Base-by-base conservation (phyloP, 1,140 invertebrate species). In the Cotesia vestalis region DNA sequence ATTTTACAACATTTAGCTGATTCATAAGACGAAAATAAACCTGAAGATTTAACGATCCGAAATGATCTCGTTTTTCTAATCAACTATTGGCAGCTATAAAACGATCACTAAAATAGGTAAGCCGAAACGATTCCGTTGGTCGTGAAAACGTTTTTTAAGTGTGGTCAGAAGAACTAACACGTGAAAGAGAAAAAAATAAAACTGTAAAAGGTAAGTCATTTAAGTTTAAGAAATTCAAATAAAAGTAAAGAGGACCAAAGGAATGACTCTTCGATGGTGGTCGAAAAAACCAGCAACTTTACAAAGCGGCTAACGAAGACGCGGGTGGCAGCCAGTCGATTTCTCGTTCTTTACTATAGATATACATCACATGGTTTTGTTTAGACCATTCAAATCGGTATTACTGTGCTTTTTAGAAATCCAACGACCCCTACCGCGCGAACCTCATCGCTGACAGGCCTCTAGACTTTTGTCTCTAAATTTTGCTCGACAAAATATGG, bases 311-410 rank as follows among this genome's bases (percentile, higher is more conserved):
- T 55, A 20, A 60, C 59, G 34, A 51, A 57, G 51, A 75, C 75
- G 76, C 76, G 78, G 75, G 69, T 71, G 69, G 76, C 77, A 68
- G 69, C 60, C 75, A 76, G 57, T 72, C 66, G 8, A 66, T 63
- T 60, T 53, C 36, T n/a, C 40, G 40, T 27, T 17, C n/a, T 60
- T 52, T 55, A 9, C 36, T 66, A 9, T 35, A 35, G 8, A 9
- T 55, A n/a, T 55, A 55, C 53, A 55, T 55, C 12, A 55, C 12
- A n/a, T 17, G 53, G 11, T 55, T n/a, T n/a, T 55, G n/a, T 55
- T 55, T 17, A 14, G 14, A 12, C 4, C 34, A 63, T 38, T 63
- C 36, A 63, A 63, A 63, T 63, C 61, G 61, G 61, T 17, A 11
- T 40, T 35, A 0, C 8, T 46, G 40, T 46, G 40, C 40, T 46